phyloP scores from a whole-genome alignment of 2,113 vertebrate species.

The Chinchilla lanigera region DNA sequence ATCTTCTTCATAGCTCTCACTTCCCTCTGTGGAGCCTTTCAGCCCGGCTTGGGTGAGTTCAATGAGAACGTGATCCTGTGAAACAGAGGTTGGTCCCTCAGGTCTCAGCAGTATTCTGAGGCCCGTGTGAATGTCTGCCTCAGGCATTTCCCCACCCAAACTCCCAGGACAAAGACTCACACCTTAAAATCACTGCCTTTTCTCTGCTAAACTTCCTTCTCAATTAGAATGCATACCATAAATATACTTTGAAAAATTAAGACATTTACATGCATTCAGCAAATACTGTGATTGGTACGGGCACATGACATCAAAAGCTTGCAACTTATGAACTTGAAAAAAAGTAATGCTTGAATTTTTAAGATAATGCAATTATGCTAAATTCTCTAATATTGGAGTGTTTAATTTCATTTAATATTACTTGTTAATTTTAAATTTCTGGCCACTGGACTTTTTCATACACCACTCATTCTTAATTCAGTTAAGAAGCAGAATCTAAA shows the following conservation, averaged over 20 bases:
- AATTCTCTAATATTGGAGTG: not conserved
- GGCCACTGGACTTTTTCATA: slow-evolving; percentile 12
- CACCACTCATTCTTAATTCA: not conserved
- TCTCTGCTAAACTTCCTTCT: not conserved
- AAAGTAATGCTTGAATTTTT: not conserved
- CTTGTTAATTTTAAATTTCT: not conserved
- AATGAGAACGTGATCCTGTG: slow-evolving; percentile 97
- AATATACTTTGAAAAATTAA: slow-evolving; percentile 36
- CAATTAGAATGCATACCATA: not conserved
- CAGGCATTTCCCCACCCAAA: not conserved
- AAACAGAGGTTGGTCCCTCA: slow-evolving; percentile 60
- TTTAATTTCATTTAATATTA: slow-evolving; percentile 24
- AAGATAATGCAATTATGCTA: slow-evolving; percentile 14
- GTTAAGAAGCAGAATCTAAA: slow-evolving; percentile 37
- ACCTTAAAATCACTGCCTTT: not conserved
- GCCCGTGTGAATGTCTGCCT: not conserved
- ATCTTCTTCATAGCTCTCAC: slow-evolving; percentile 88
- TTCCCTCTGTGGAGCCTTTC: slow-evolving; percentile 88
- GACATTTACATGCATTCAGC: not conserved
- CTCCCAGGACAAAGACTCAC: not conserved
- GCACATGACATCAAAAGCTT: not conserved
- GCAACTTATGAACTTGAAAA: slow-evolving; percentile 8
- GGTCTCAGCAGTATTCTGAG: not conserved
- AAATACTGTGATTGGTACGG: not conserved
- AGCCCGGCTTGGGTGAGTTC: slow-evolving; percentile 94